Evolutionary conservation across 2,888 invertebrate species (phyloP).

Genomic region (Gymnosoma rotundatum): DNA sequence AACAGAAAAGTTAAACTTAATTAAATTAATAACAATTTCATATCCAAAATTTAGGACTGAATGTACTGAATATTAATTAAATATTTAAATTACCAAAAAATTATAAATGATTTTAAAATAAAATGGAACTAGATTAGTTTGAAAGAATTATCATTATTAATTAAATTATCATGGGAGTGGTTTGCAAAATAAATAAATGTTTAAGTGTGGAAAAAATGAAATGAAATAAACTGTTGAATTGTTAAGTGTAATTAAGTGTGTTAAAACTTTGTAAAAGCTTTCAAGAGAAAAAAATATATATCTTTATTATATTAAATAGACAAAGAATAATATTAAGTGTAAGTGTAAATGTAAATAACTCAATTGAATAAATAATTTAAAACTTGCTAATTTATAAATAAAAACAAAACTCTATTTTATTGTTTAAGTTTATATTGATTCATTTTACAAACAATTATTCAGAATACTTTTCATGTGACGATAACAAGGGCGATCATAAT

Average conservation of each 20-base stretch:
- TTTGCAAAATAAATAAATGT: not conserved
- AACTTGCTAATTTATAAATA: not conserved
- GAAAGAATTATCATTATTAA: slow-evolving; percentile 16
- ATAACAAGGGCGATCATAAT: no score
- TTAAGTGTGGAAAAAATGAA: slow-evolving; percentile 12
- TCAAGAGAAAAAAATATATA: slow-evolving; percentile 33
- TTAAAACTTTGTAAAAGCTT: slow-evolving; percentile 66
- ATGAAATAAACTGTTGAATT: slow-evolving; percentile 13
- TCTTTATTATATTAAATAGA: not conserved
- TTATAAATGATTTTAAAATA: not conserved
- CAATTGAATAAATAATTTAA: not conserved
- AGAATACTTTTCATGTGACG: no score
- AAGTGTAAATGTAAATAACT: not conserved
- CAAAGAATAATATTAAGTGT: not conserved
- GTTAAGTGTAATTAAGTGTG: slow-evolving; percentile 60
- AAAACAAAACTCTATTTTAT: not conserved
- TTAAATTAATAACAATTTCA: slow-evolving; percentile 73
- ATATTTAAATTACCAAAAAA: slow-evolving; percentile 40
- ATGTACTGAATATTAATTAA: slow-evolving; percentile 70
- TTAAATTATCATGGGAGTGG: not conserved
- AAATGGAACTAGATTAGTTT: slow-evolving; percentile 41
- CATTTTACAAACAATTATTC: no score
- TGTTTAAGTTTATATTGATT: slow-evolving; percentile 9
- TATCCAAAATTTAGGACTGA: slow-evolving; percentile 77
- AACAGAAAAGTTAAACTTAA: slow-evolving; percentile 17